Evolutionary conservation across 2,888 invertebrate genomes (phyloP).

Genomic region (Pristionchus mayeri): DNA sequence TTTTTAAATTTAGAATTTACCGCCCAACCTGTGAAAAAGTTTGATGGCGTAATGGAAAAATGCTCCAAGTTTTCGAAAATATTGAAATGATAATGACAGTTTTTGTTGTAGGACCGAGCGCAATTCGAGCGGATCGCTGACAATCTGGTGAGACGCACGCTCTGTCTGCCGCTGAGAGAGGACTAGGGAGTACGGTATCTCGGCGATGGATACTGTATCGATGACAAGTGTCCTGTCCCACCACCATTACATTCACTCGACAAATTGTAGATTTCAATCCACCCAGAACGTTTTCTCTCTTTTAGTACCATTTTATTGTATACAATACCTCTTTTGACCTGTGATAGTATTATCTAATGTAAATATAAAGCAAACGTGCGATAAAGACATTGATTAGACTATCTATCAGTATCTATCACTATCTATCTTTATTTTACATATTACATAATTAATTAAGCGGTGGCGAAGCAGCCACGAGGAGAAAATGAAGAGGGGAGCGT

Average conservation of each 20-base stretch:
- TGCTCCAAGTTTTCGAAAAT: neutral
- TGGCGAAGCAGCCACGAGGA: neutral
- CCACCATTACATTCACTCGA: too few species aligned
- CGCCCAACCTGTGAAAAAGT: neutral
- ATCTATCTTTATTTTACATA: too few species aligned
- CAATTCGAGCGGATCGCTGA: constrained; percentile 95
- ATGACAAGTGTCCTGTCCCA: too few species aligned
- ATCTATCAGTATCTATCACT: too few species aligned
- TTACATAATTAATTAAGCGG: too few species aligned
- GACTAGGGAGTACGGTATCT: constrained; percentile 14
- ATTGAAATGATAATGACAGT: neutral
- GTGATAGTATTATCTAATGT: too few species aligned
- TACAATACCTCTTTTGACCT: too few species aligned
- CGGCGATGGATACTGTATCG: neutral
- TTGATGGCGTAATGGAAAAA: neutral
- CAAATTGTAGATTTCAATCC: too few species aligned
- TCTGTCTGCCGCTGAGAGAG: constrained; percentile 46
- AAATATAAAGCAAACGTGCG: too few species aligned
- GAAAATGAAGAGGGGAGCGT: neutral
- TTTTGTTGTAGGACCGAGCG: constrained; percentile 85
- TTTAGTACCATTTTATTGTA: too few species aligned
- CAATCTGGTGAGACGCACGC: constrained; percentile 82
- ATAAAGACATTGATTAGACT: too few species aligned
- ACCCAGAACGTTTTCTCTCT: too few species aligned
- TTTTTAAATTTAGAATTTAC: constrained; percentile 28